Evolutionary conservation across 2,888 invertebrate genomes (phyloP).

Genomic region (Drosophila lacicola): DNA sequence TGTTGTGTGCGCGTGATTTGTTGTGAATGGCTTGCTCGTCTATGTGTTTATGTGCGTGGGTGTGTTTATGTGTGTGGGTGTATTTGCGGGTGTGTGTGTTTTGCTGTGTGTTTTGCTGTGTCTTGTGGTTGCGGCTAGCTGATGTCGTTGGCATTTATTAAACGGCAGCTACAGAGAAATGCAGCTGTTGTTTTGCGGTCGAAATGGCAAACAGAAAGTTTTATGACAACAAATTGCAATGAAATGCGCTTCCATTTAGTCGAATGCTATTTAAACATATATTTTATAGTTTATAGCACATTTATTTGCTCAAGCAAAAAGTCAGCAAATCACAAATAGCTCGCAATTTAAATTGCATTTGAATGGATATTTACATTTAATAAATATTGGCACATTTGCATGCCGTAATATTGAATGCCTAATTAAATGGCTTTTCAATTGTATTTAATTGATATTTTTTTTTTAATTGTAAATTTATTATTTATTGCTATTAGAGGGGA

Average conservation of each 20-base stretch:
- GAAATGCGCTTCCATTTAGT: constrained; percentile 2
- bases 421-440: constrained; percentile 3
- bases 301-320: constrained; percentile 8
- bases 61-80: constrained; percentile 23
- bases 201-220: constrained; percentile 26
- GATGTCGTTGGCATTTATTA: constrained; percentile 52
- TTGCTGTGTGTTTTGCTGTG: constrained; percentile 8
- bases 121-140: constrained; percentile 52
- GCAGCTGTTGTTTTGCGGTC: constrained; percentile 48
- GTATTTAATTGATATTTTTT: background rate
- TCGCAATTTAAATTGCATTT: background rate
- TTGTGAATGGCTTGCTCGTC: constrained; percentile 57
- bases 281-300: background rate
- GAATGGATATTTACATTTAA: constrained; percentile 1
- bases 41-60: constrained; percentile 29
- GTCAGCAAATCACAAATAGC: constrained; percentile 11
- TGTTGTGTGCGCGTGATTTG: constrained; percentile 67
- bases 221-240: constrained; percentile 15
- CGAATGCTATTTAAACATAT: background rate
- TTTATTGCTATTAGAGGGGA: background rate
- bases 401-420: background rate
- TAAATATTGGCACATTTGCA: constrained; percentile 8
- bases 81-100: background rate
- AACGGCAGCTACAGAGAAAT: constrained; percentile 34
- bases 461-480: background rate